Evolutionary conservation across 2,888 invertebrate genomes (phyloP).

Genomic region (Geotrupes spiniger): DNA sequence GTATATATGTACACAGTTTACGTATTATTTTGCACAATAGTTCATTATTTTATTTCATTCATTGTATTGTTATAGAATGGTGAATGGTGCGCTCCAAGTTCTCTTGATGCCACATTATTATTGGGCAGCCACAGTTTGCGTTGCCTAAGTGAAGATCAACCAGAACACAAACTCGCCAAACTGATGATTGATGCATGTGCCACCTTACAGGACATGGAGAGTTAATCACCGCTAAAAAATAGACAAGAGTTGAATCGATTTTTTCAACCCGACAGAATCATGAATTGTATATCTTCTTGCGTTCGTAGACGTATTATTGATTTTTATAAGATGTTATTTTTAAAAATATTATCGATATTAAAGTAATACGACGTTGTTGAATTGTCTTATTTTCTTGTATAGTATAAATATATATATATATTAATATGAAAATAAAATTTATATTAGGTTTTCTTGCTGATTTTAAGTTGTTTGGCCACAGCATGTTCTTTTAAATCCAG

Average conservation of each 20-base stretch:
- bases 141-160: slow-evolving; percentile 48
- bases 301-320: too few species aligned
- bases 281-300: too few species aligned
- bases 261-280: too few species aligned
- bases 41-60: too few species aligned
- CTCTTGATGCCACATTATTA: slow-evolving; percentile 42
- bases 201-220: slow-evolving; percentile 38
- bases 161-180: slow-evolving; percentile 49
- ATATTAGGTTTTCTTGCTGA: background rate
- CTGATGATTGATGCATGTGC: slow-evolving; percentile 54
- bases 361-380: too few species aligned
- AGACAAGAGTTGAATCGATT: too few species aligned
- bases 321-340: slow-evolving; percentile 3
- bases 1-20: too few species aligned
- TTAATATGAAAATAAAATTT: background rate
- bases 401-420: too few species aligned
- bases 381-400: too few species aligned
- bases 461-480: background rate
- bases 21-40: too few species aligned
- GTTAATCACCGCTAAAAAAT: slow-evolving; percentile 20
- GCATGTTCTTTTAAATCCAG: slow-evolving; percentile 20
- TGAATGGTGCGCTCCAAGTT: slow-evolving; percentile 45
- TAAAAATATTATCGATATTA: background rate
- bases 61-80: slow-evolving; percentile 43
- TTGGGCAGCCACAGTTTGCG: slow-evolving; percentile 48